Evolutionary conservation across 2,888 invertebrate genomes (phyloP).

Genomic region (Taphrorychus bicolor): DNA sequence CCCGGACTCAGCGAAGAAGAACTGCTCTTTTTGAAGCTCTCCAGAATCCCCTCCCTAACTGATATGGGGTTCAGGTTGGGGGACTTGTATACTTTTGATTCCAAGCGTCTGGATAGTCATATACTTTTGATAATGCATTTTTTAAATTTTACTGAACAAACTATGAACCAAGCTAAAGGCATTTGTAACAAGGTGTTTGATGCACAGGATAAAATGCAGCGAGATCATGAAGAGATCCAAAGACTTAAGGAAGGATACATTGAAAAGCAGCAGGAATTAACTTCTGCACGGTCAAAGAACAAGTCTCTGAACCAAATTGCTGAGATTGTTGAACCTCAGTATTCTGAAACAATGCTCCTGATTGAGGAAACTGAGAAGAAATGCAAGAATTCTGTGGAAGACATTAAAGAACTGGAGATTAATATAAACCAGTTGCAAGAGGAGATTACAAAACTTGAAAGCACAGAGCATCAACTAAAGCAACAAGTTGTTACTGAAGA

Average conservation of each 20-base stretch:
- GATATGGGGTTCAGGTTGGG: conserved; percentile 27
- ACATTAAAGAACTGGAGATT: conserved; percentile 11
- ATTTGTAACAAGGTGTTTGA: conserved; percentile 22
- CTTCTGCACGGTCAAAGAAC: conserved; percentile 3
- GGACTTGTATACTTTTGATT: conserved; percentile 29
- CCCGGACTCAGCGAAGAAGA: conserved; percentile 24
- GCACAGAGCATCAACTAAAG: conserved; percentile 12
- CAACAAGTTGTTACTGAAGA: conserved; percentile 23
- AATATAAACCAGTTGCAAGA: conserved; percentile 3
- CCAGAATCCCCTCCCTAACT: conserved; percentile 13
- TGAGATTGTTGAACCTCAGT: conserved; percentile 12
- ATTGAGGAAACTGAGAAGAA: conserved; percentile 18
- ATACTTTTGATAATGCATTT: conserved; percentile 23
- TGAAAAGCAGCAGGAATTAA: conserved; percentile 9
- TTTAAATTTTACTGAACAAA: conserved; percentile 11
- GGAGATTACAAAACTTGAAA: conserved; percentile 23
- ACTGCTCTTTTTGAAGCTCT: conserved; percentile 18
- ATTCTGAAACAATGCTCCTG: conserved; percentile 15
- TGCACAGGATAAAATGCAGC: background rate
- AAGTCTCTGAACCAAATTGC: conserved; percentile 9
- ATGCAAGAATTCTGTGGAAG: conserved; percentile 12
- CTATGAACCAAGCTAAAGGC: conserved; percentile 18
- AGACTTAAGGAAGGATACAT: conserved; percentile 1
- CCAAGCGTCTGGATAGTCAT: conserved; percentile 16
- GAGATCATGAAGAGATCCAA: background rate